Base-by-base conservation (phyloP, 1,140 invertebrate species). In the Helicoverpa armigera region DNA sequence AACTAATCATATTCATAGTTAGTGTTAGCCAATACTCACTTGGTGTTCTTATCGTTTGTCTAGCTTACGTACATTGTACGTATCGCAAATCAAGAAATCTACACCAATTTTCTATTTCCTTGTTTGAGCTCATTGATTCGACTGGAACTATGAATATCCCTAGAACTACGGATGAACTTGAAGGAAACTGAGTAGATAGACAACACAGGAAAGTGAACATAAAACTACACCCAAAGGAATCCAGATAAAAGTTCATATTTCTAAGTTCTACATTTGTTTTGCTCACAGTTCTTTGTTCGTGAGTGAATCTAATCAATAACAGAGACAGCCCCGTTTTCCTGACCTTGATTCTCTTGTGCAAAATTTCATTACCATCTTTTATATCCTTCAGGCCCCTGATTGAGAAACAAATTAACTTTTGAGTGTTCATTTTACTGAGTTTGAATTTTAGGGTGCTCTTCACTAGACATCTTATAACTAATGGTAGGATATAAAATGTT, bases 371-470 rank as follows among this genome's bases (percentile, higher is more conserved):
- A 69, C 43, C 12, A 50, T 69, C 43, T 69, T 69, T 69, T 69
- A 69, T 69, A 69, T 69, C 16, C 65, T 69, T 11, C 35, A 69
- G 43, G 43, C 50, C 23, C 48, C 23, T 54, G 50, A 53, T 72
- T 54, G 69, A 72, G 69, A 72, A 72, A n/a, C 69, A 72, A 72
- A 72, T 72, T 72, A 29, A 53, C 50, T 72, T 54, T 72, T 29
- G 50, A 70, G 50, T 72, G 5, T 70, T 29, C n/a, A 43, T 72
- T 53, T 51, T 72, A 23, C 18, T 51, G 48, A 70, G 18, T 50
- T 70, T 4, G 5, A 5, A 53, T n/a, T 54, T 31, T 53, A 9
- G 13, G n/a, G n/a, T 43, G 4, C 11, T 65, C n/a, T 43, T 65
- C 23, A 65, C 63, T 43, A 13, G 12, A 4, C 16, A 13, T 61